Percentiles rank a stretch among this genome's conserved stretches.
Evolutionary conservation across 2,888 invertebrate species (phyloP).

Genomic region (Leptinotarsa peninsularis): DNA sequence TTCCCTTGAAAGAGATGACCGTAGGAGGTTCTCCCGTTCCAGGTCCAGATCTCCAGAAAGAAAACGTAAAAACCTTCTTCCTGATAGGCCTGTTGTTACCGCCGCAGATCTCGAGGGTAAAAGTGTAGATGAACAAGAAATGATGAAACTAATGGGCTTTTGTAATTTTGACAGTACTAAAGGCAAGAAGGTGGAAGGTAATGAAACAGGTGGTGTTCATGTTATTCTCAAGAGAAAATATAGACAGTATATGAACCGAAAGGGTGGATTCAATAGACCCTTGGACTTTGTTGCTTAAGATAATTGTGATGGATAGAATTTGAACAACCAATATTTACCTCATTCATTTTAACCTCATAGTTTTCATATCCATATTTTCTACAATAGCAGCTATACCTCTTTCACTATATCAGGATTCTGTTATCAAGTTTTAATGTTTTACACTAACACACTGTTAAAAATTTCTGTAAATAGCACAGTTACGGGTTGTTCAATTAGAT

Average conservation of each 20-base stretch:
- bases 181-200: constrained; percentile 94
- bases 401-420: constrained; percentile 38
- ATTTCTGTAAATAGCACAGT: constrained; percentile 47
- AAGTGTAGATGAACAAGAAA: constrained; percentile 90
- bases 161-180: constrained; percentile 96
- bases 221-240: constrained; percentile 96
- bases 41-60: constrained; percentile 59
- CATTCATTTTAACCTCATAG: constrained; percentile 34
- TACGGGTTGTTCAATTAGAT: constrained; percentile 50
- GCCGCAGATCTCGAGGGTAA: constrained; percentile 92
- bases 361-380: constrained; percentile 25
- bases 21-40: constrained; percentile 62
- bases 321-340: constrained; percentile 53
- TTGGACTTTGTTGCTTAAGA: constrained; percentile 91
- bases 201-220: constrained; percentile 94
- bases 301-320: constrained; percentile 42
- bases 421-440: constrained; percentile 37
- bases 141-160: constrained; percentile 98
- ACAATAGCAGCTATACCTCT: constrained; percentile 42
- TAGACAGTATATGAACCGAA: constrained; percentile 99
- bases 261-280: constrained; percentile 98
- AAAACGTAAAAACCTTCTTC: constrained; percentile 53
- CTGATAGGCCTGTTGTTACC: constrained; percentile 75
- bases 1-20: constrained; percentile 65
- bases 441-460: constrained; percentile 48